Base-by-base conservation (phyloP, 2,888 invertebrate species). In the Lymantria dispar region DNA sequence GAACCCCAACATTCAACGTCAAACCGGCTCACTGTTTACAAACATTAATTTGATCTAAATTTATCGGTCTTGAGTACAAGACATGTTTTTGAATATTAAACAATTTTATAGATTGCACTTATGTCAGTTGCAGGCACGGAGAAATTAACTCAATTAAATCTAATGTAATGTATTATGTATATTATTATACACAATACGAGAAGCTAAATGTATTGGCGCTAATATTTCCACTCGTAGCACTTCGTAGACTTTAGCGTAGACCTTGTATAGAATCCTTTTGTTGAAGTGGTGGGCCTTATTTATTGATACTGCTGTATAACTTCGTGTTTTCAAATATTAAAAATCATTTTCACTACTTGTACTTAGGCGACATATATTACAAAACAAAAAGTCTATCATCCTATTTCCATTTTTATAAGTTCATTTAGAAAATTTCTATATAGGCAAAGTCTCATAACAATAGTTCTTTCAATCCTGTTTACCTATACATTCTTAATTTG, bases 31-130 rank as follows among this genome's bases (percentile, higher is more conserved):
- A 60, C 65, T 84, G 84, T 86, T 85, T 85, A 85, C 85, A 81
- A 86, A 86, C 86, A 85, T 80, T 72, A 76, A 83, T 83, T 78
- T 72, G 72, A 70, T 70, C 72, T 79, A 78, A 76, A 78, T 80
- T 72, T 70, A 72, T 60, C 62, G 50, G 58, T 71, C 64, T 71
- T 58, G 58, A 50, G 55, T 65, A 50, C 58, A 52, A 56, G 48
- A 56, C 56, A 58, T 54, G 56, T 58, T 67, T 60, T 56, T 48
- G 51, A 47, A 62, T 60, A 58, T 58, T 48, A 44, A 63, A 45
- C 43, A 53, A 52, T 49, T 51, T 53, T 51, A 43, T 45, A 39
- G 36, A 48, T 47, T 51, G 33, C 49, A 10, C 3, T 47, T 8
- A 38, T 11, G 8, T n/a, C n/a, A 12, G 12, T 38, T 36, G 11